phyloP scores from a whole-genome alignment of 2,113 vertebrate species.

The Brienomyrus longianalis region DNA sequence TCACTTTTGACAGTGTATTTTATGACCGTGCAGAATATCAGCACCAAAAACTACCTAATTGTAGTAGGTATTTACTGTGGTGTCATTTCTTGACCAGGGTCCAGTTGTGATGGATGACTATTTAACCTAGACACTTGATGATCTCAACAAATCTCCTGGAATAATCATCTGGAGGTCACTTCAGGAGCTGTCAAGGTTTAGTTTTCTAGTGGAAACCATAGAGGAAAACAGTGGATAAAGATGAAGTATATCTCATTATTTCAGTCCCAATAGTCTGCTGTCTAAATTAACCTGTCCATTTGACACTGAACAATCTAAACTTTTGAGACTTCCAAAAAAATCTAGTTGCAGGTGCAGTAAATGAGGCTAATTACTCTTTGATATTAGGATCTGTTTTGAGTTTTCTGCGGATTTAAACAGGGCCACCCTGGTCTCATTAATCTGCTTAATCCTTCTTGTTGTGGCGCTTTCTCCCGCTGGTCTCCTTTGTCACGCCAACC shows the following conservation, averaged over 20 bases:
- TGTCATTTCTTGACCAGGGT: slow-evolving; percentile 80
- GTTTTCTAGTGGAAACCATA: not conserved
- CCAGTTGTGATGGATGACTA: slow-evolving; percentile 81
- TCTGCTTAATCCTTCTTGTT: not conserved
- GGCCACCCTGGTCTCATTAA: slow-evolving; percentile 7
- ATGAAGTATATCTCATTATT: not conserved
- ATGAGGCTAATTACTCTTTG: slow-evolving; percentile 12
- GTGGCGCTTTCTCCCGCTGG: not conserved
- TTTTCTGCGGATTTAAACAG: not conserved
- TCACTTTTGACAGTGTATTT: slow-evolving; percentile 93
- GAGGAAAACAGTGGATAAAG: not conserved
- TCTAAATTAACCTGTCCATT: not conserved
- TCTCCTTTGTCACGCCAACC: slow-evolving; percentile 5
- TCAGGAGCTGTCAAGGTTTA: not conserved
- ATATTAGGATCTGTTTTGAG: not conserved
- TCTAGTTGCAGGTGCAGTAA: not conserved
- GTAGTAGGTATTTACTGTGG: slow-evolving; percentile 86
- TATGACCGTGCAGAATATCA: slow-evolving; percentile 75
- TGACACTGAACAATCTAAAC: not conserved
- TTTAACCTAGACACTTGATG: slow-evolving; percentile 76
- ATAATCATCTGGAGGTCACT: slow-evolving; percentile 55
- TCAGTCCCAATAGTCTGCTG: not conserved
- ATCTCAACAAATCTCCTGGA: slow-evolving; percentile 72
- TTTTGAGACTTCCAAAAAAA: not conserved
- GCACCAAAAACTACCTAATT: slow-evolving; percentile 76